These are phyloP conservation scores for Xenopus borealis DNA, from an alignment of 2,113 vertebrate species.

Conservation along the genomic window DNA sequence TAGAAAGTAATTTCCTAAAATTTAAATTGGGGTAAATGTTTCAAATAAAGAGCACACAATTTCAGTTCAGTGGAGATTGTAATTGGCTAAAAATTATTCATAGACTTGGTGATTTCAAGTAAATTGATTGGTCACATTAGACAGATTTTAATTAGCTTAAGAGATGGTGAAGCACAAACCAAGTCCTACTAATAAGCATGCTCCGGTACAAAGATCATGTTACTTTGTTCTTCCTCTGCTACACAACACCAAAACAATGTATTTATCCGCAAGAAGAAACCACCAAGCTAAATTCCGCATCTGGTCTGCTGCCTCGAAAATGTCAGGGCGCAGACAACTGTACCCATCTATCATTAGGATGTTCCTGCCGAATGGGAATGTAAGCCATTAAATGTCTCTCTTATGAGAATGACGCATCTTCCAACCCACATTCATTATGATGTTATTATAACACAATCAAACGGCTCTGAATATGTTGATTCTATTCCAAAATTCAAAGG, in stretches of 20 bases:
- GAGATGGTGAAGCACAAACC: background rate
- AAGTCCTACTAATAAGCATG: constrained; percentile 21
- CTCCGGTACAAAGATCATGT: background rate
- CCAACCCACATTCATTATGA: constrained; percentile 31
- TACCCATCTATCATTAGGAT: constrained; percentile 20
- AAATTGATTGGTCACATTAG: constrained; percentile 16
- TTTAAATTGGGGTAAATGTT: too few species aligned
- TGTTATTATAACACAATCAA: constrained; percentile 33
- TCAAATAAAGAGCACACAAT: too few species aligned
- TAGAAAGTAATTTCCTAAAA: too few species aligned
- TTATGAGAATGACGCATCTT: constrained; percentile 30
- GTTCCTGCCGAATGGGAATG: constrained; percentile 16
- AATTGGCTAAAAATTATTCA: constrained; percentile 8
- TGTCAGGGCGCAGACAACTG: constrained; percentile 29
- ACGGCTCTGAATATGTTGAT: constrained; percentile 22
- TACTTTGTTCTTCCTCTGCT: background rate
- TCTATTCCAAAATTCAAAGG: constrained; percentile 4
- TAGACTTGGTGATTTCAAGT: background rate
- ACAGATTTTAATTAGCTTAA: constrained; percentile 14
- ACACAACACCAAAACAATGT: background rate
- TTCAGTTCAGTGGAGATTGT: too few species aligned
- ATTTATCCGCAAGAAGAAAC: background rate
- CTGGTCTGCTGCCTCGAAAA: constrained; percentile 34
- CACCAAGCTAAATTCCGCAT: constrained; percentile 2
- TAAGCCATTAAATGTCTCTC: constrained; percentile 37